Base-by-base conservation (phyloP, 1,140 invertebrate genomes). In the Monomorium pharaonis region DNA sequence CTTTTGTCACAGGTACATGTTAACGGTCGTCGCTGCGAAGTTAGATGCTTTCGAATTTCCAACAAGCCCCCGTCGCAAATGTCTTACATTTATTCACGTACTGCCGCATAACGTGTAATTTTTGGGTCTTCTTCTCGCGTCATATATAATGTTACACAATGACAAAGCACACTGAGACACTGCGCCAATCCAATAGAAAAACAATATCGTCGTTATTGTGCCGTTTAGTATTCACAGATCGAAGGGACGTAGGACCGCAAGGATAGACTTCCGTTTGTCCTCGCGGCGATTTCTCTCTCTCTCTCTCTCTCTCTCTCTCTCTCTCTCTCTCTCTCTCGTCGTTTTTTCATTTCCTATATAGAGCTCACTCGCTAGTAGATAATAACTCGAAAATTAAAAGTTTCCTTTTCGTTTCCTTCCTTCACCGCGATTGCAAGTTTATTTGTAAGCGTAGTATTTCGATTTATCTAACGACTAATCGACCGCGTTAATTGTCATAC, bases 361-460 rank as follows among this genome's bases (percentile, higher is more conserved):
- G 27, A 83, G 33, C 54, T 74, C 67, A 27, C 56, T 58, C 10
- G 54, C 89, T 90, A 89, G 62, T 44, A 65, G 67, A 47, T 89
- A 75, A 84, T 60, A 74, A 85, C 63, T 87, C 67, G 74, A 84
- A 75, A 74, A 85, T 90, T 77, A 87, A 84, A 70, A 85, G n/a
- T n/a, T n/a, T n/a, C n/a, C n/a, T n/a, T 33, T 76, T 76, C 76
- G 33, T 47, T 37, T 16, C 9, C 2, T 27, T 47, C 12, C 37
- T 67, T 47, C 37, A 81, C 60, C 21, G 78, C 21, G 78, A 30
- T 86, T 83, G 83, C 47, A 63, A 58, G 30, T 80, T 87, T 90
- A 89, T 90, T 85, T 75, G 69, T 94, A 94, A 94, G 93, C 93
- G 93, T 94, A 93, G 90, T 92, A 93, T 92, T 91, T 92, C 89